Evolutionary conservation across 2,797 vertebrate genomes (phyloP).

Genomic region (Carcharodon carcharias): DNA sequence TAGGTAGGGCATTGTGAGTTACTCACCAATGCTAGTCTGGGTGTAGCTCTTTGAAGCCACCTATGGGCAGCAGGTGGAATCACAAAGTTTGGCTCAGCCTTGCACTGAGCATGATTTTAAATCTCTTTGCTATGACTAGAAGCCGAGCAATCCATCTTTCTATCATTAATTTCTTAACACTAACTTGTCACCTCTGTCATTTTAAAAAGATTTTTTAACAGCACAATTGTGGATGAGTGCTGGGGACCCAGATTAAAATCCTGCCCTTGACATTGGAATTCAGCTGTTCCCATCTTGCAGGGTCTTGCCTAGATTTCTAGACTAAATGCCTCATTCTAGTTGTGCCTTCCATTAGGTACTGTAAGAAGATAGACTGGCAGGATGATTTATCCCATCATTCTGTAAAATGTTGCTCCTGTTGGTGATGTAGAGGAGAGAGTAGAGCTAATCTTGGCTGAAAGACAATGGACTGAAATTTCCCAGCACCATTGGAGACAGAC

Average conservation of each 20-base stretch:
- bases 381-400: neutral
- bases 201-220: conserved; percentile 1
- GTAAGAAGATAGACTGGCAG: neutral
- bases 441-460: too few species aligned
- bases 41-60: conserved; percentile 64
- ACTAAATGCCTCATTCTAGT: neutral
- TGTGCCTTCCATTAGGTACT: neutral
- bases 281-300: neutral
- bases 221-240: neutral
- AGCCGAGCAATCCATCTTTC: conserved; percentile 42
- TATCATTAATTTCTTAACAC: conserved; percentile 46
- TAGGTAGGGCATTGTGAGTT: conserved; percentile 62
- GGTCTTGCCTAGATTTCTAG: neutral
- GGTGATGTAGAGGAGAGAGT: neutral
- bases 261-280: conserved; percentile 4
- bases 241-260: conserved; percentile 18
- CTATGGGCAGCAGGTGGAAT: conserved; percentile 61
- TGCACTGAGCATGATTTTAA: conserved; percentile 43
- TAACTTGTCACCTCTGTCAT: neutral
- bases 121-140: conserved; percentile 44
- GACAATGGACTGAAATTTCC: neutral
- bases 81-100: conserved; percentile 38
- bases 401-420: neutral
- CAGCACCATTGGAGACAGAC: neutral
- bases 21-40: conserved; percentile 60